phyloP scores from a whole-genome alignment of 35 echinoderm and acorn worm genomes.

The Hemicentrotus pulcherrimus region DNA sequence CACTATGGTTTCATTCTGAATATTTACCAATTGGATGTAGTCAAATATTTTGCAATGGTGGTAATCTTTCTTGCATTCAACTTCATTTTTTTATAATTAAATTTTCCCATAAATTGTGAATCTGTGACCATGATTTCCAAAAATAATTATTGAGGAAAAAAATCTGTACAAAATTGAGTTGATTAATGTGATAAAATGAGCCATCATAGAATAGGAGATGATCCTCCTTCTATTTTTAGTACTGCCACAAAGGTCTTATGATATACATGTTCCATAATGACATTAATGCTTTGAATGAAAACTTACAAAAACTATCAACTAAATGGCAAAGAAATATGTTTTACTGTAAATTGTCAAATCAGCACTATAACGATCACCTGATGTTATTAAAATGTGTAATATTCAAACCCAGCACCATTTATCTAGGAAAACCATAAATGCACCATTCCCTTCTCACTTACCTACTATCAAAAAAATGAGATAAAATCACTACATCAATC shows the following conservation, averaged over 20 bases:
- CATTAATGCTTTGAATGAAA: not conserved
- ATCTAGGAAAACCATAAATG: slow-evolving; percentile 11
- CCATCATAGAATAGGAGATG: not conserved
- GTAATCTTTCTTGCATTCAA: not conserved
- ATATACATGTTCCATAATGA: not conserved
- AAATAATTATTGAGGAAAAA: not conserved
- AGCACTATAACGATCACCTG: slow-evolving; percentile 8
- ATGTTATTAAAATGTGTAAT: not conserved
- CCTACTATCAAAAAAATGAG: not conserved
- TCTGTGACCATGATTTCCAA: not conserved
- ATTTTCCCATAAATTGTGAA: not conserved
- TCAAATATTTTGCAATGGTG: not conserved
- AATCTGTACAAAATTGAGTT: not conserved
- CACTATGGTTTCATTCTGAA: not conserved
- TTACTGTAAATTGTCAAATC: slow-evolving; percentile 22
- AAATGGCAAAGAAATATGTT: slow-evolving; percentile 12
- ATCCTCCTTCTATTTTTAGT: not conserved
- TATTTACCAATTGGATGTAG: not conserved
- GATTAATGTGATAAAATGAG: not conserved
- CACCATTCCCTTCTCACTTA: not conserved
- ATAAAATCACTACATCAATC: not conserved
- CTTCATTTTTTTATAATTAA: too few relatives aligned
- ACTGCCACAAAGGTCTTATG: not conserved
- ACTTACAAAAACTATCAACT: not conserved
- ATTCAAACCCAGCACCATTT: slow-evolving; percentile 23